These are phyloP conservation scores for Agelastica alni DNA, from an alignment of 2,888 invertebrate genomes.

Conservation along the genomic window DNA sequence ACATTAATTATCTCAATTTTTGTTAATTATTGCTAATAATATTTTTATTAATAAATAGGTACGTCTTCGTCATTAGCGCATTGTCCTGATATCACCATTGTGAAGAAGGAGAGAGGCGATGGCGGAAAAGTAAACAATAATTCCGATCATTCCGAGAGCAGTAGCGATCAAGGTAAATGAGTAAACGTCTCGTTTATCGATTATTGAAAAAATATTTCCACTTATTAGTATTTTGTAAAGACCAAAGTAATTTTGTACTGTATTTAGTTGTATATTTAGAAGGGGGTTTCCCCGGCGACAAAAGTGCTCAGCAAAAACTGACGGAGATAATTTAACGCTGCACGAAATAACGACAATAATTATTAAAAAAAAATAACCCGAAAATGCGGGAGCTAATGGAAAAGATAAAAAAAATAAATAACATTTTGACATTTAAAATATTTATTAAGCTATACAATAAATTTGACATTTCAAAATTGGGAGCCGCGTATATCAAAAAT, in stretches of 20 bases:
- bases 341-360: background rate
- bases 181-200: conserved; percentile 37
- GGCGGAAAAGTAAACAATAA: conserved; percentile 55
- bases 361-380: too few species aligned
- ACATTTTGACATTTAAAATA: too few species aligned
- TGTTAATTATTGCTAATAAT: too few species aligned
- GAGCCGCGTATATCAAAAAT: too few species aligned
- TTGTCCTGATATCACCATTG: conserved; percentile 65
- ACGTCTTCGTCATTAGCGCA: conserved; percentile 57
- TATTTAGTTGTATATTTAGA: conserved; percentile 36
- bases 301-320: background rate
- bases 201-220: conserved; percentile 48
- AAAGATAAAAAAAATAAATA: too few species aligned
- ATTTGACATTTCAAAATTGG: too few species aligned
- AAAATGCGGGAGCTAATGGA: too few species aligned
- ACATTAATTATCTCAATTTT: too few species aligned
- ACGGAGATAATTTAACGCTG: background rate
- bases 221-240: conserved; percentile 58
- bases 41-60: too few species aligned
- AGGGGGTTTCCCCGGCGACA: conserved; percentile 3
- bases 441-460: too few species aligned
- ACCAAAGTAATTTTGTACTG: conserved; percentile 58
- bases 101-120: conserved; percentile 62
- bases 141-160: conserved; percentile 56
- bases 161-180: conserved; percentile 50